These are phyloP conservation scores for Desmodus rotundus DNA, from an alignment of 2,113 vertebrate species.

Conservation along the genomic window DNA sequence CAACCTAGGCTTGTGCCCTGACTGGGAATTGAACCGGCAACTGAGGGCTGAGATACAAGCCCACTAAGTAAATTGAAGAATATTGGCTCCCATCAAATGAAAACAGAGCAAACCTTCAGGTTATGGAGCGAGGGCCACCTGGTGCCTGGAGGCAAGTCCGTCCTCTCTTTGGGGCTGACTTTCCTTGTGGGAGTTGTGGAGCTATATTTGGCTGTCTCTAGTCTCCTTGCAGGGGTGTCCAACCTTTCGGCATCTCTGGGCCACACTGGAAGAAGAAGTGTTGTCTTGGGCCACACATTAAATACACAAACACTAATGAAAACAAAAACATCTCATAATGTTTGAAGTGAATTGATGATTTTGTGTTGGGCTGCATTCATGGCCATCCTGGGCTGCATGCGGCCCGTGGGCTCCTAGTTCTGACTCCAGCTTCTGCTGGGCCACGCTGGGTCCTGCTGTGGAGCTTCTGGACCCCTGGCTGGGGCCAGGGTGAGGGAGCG, in stretches of 20 bases:
- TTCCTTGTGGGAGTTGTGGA: background rate
- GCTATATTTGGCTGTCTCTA: background rate
- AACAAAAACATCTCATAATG: too few relatives aligned
- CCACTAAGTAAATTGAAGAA: background rate
- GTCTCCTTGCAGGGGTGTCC: background rate
- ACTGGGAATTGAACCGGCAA: too few relatives aligned
- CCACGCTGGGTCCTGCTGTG: background rate
- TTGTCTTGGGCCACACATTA: too few relatives aligned
- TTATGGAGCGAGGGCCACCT: background rate
- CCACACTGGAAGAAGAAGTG: too few relatives aligned
- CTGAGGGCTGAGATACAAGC: background rate
- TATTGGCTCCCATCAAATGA: background rate
- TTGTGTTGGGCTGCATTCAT: too few relatives aligned
- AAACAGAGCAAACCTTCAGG: background rate
- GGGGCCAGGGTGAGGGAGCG: too few relatives aligned
- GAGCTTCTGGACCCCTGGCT: background rate
- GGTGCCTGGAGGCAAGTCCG: background rate
- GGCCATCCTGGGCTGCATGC: too few relatives aligned
- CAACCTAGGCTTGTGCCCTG: too few relatives aligned
- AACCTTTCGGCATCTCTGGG: too few relatives aligned
- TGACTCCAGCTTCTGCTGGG: background rate
- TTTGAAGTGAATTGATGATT: too few relatives aligned
- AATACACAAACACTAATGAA: too few relatives aligned
- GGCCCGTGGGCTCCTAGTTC: background rate
- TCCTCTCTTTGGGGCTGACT: background rate